These are phyloP conservation scores for Diglossa cyanea DNA, from an alignment of 2,797 vertebrate species.

Conservation along the genomic window DNA sequence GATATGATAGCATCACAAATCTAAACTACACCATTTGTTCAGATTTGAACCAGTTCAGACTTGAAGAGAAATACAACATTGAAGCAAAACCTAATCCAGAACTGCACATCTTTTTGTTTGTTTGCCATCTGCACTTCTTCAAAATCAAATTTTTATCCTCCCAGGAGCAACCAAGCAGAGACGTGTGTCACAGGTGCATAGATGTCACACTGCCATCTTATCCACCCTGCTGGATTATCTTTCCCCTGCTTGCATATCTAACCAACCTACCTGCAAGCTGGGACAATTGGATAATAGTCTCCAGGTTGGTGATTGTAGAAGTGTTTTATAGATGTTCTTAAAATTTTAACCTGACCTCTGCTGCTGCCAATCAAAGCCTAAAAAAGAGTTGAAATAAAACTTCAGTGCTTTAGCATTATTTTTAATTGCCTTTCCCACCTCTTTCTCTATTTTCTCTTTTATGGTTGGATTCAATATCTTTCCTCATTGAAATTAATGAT, in stretches of 20 bases:
- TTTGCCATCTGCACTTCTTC: background rate
- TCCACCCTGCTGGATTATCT: background rate
- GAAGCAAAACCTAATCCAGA: background rate
- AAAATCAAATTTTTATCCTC: background rate
- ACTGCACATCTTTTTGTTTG: background rate
- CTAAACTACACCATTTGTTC: background rate
- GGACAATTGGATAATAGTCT: background rate
- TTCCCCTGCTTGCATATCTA: background rate
- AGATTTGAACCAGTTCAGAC: background rate
- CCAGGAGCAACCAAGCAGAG: background rate
- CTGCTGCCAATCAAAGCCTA: background rate
- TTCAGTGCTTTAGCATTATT: background rate
- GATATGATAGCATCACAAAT: background rate
- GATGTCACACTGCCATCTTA: background rate
- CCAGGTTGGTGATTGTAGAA: background rate
- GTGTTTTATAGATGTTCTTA: fast-evolving
- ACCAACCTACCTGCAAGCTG: background rate
- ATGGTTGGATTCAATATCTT: background rate
- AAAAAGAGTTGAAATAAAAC: background rate
- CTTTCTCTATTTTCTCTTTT: background rate
- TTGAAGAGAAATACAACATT: background rate
- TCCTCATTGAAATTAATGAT: background rate
- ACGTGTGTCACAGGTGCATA: fast-evolving
- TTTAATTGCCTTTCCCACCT: fast-evolving
- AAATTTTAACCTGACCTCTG: background rate